Percentiles rank a stretch among this genome's conserved stretches.
Evolutionary conservation across 1,140 invertebrate genomes (phyloP).

Genomic region (Conus betulinus): DNA sequence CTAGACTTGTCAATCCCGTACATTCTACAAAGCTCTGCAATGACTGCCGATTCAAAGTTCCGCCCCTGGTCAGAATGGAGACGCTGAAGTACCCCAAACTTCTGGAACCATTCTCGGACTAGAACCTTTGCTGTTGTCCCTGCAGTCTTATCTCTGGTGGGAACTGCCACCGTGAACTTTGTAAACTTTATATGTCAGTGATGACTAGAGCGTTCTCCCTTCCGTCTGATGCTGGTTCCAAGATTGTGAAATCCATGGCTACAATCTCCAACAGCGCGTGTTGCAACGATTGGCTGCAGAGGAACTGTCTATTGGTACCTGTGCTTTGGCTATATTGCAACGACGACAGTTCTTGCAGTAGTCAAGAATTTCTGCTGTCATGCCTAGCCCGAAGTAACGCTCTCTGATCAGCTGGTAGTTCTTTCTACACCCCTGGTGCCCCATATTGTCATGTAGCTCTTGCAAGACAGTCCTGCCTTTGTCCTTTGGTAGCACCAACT

Average conservation of each 20-base stretch:
- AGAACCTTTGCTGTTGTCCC: slow-evolving; percentile 30
- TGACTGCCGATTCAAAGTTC: slow-evolving; percentile 31
- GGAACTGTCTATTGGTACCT: slow-evolving; percentile 21
- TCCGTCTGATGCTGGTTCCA: slow-evolving; percentile 36
- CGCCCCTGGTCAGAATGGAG: slow-evolving; percentile 46
- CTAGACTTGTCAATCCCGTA: too few relatives aligned
- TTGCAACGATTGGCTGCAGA: slow-evolving; percentile 32
- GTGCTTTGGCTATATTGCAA: slow-evolving; percentile 27
- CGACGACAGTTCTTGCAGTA: slow-evolving; percentile 42
- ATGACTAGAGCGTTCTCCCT: slow-evolving; percentile 54
- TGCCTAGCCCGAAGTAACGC: slow-evolving; percentile 24
- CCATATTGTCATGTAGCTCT: slow-evolving; percentile 32
- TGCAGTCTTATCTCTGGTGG: slow-evolving; percentile 40
- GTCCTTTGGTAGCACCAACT: slow-evolving; percentile 26
- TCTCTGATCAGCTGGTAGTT: slow-evolving; percentile 1
- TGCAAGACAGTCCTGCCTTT: slow-evolving; percentile 36
- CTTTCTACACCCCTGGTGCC: slow-evolving; percentile 39
- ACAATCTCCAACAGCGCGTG: slow-evolving; percentile 30
- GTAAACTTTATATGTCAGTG: slow-evolving; percentile 53
- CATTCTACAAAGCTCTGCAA: slow-evolving; percentile 33
- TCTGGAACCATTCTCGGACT: slow-evolving; percentile 45
- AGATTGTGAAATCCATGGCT: slow-evolving; percentile 44
- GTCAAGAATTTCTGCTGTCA: slow-evolving; percentile 37
- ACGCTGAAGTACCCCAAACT: slow-evolving; percentile 40
- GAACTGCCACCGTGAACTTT: slow-evolving; percentile 25